These are phyloP conservation scores for Malurus melanocephalus DNA, from an alignment of 2,113 vertebrate genomes.

Conservation along the genomic window DNA sequence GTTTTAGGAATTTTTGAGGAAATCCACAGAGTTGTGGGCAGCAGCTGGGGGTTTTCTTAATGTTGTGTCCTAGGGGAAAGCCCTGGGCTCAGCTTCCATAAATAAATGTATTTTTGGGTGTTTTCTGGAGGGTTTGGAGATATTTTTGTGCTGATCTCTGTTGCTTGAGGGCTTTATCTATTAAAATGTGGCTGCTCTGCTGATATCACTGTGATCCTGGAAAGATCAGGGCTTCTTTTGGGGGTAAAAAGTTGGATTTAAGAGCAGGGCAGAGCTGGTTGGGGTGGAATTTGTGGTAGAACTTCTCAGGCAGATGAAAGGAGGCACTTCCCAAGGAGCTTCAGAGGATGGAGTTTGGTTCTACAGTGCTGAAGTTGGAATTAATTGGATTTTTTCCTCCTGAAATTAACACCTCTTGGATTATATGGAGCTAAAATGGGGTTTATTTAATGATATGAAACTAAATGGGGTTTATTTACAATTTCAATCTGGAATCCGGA, in stretches of 20 bases:
- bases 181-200: neutral
- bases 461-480: neutral
- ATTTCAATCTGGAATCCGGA: neutral
- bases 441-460: too few relatives aligned
- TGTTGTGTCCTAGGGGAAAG: neutral
- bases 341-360: neutral
- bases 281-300: neutral
- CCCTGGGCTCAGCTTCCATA: neutral
- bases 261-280: neutral
- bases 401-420: neutral
- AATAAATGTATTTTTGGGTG: neutral
- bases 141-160: neutral
- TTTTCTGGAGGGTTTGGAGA: neutral
- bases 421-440: too few relatives aligned
- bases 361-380: too few relatives aligned
- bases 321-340: neutral
- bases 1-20: neutral
- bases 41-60: neutral
- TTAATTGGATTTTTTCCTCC: neutral
- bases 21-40: neutral
- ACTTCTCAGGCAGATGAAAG: neutral
- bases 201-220: accelerated
- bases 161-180: neutral
- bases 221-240: neutral
- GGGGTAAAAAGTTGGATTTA: neutral